Conservation (phyloP, 2,797 vertebrate genomes). For the Gambelia wislizenii region DNA sequence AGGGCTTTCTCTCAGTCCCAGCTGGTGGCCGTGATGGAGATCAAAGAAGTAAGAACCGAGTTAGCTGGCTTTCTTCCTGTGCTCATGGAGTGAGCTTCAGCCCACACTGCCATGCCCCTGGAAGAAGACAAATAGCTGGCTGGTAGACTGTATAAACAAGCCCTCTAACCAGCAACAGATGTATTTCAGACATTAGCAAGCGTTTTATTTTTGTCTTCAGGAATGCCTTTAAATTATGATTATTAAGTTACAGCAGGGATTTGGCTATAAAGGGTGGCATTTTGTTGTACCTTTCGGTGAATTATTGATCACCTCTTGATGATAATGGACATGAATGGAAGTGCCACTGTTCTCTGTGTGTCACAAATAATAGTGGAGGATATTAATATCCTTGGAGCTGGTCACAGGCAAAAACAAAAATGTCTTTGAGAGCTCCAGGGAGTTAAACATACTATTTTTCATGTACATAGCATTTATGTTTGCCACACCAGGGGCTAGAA, state of each 20-base stretch:
- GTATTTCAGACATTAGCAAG: background rate
- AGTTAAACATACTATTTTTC: background rate
- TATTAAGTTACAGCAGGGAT: background rate
- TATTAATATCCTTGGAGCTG: conserved; percentile 10
- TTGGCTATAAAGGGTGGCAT: conserved; percentile 1
- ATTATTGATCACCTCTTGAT: conserved; percentile 49
- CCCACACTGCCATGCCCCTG: background rate
- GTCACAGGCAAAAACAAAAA: conserved; percentile 2
- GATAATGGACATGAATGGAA: background rate
- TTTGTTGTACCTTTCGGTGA: conserved; percentile 42
- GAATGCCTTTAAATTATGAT: conserved; percentile 27
- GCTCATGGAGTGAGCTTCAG: background rate
- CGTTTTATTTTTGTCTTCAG: background rate
- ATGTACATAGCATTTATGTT: rapidly evolving
- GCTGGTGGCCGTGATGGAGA: no score
- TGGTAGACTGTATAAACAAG: background rate
- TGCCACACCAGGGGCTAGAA: background rate
- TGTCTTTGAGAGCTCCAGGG: conserved; percentile 11
- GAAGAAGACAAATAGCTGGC: background rate
- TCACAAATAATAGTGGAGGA: conserved; percentile 46
- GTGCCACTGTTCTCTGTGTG: conserved; percentile 18
- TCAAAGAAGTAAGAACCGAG: background rate
- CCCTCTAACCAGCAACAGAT: no score
- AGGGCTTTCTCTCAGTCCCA: no score
- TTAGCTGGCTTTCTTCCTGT: background rate